Evolutionary conservation across 2,888 invertebrate genomes (phyloP).

Genomic region (Pheosia tremula): DNA sequence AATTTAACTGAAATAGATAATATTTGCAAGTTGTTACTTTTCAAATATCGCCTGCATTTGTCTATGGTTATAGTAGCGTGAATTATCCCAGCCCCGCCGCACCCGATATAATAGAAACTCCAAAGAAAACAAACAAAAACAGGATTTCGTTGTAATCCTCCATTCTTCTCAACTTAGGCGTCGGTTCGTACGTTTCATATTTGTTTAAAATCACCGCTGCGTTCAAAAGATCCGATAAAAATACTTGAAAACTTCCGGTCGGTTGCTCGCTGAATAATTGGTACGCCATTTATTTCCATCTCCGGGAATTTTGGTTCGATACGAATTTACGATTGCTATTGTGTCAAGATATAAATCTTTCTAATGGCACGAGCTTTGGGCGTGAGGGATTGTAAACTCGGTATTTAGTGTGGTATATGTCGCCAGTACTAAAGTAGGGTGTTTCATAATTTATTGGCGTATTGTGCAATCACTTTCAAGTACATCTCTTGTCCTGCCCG

Average conservation of each 20-base stretch:
- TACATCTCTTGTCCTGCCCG: slow-evolving; percentile 8
- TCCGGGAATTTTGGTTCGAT: slow-evolving; percentile 63
- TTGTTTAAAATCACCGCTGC: slow-evolving; percentile 73
- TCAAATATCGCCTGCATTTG: background rate
- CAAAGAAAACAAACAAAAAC: slow-evolving; percentile 84
- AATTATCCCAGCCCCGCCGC: slow-evolving; percentile 24
- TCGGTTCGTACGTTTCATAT: slow-evolving; percentile 67
- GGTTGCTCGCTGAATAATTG: slow-evolving; percentile 73
- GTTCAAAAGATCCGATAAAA: slow-evolving; percentile 70
- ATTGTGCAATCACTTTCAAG: slow-evolving; percentile 37
- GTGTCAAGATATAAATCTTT: slow-evolving; percentile 74
- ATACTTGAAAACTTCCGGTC: slow-evolving; percentile 79
- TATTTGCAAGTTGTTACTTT: background rate
- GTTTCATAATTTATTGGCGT: slow-evolving; percentile 49
- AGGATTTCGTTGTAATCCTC: slow-evolving; percentile 80
- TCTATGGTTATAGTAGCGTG: slow-evolving; percentile 1
- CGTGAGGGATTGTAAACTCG: slow-evolving; percentile 64
- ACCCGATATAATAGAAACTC: slow-evolving; percentile 64
- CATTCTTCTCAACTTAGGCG: slow-evolving; percentile 72
- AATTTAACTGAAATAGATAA: background rate
- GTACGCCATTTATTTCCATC: slow-evolving; percentile 77
- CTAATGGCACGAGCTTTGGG: slow-evolving; percentile 72
- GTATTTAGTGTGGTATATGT: slow-evolving; percentile 61
- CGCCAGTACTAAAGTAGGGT: slow-evolving; percentile 49
- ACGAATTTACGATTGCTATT: slow-evolving; percentile 72